Conservation (phyloP, 2,888 invertebrate genomes). For the Dexiosoma caninum region DNA sequence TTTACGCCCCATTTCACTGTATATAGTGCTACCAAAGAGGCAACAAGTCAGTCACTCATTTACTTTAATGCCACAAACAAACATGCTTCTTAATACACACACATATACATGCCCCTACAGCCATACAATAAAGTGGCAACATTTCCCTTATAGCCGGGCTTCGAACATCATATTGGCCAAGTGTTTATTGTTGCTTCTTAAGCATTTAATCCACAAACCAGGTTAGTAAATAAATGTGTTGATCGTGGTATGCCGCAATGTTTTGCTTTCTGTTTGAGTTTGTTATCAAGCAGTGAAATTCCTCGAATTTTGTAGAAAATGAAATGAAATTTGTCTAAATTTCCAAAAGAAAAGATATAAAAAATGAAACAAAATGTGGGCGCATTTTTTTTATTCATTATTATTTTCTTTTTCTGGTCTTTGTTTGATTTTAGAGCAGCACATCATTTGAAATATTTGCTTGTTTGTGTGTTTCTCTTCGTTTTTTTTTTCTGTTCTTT, state of each 20-base stretch:
- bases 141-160: background rate
- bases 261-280: conserved; percentile 32
- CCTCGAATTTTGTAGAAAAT: conserved; percentile 65
- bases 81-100: background rate
- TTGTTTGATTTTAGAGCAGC: conserved; percentile 25
- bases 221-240: conserved; percentile 28
- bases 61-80: conserved; percentile 33
- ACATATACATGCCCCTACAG: background rate
- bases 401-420: conserved; percentile 22
- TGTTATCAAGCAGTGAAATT: conserved; percentile 65
- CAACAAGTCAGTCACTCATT: conserved; percentile 46
- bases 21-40: conserved; percentile 68
- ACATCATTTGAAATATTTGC: conserved; percentile 37
- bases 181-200: conserved; percentile 46
- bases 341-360: background rate
- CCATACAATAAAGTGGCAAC: background rate
- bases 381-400: too few relatives aligned
- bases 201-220: conserved; percentile 35
- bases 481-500: background rate
- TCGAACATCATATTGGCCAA: conserved; percentile 17
- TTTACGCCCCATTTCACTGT: conserved; percentile 70
- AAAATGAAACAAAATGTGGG: conserved; percentile 57
- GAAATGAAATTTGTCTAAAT: conserved; percentile 67
- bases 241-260: conserved; percentile 64
- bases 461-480: conserved; percentile 15